Evolutionary conservation across 2,113 vertebrate genomes (phyloP), one percentile per base, ranked within the genome.

Genomic region (Synchiropus splendidus): DNA sequence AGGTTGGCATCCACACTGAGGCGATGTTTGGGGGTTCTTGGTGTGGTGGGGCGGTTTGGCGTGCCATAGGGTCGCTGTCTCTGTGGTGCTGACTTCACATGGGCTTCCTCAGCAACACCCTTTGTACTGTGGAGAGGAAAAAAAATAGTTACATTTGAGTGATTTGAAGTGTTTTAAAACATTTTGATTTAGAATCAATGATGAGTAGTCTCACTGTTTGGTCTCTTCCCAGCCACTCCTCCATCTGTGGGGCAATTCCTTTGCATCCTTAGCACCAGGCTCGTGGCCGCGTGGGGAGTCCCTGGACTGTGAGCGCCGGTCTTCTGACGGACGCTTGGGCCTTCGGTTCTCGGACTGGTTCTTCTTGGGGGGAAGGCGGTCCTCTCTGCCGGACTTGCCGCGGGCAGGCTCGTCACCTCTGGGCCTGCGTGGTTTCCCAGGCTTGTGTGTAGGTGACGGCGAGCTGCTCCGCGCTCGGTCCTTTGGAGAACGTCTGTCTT

Each of bases 1-100:
- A 99, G 77, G 77, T 99, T 92, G 51, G 90, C 90, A 61, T 99
- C 95, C 41, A 94, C 91, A n/a, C 93, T 99, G 69, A 98, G 83
- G 9, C 93, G 88, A 48, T 93, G 92, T 72, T 95, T 96, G 2
- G 84, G 85, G 14, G 85, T 75, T 14, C 92, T 86, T 6, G 89
- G 88, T 9, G 87, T 87, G 0, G 86, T 13, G 50, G 89, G 78
- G 15, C 91, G 88, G 0, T 42, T 33, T 57, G 89, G 92, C 54
- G 59, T 64, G 46, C 72, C 61, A 85, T 91, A 91, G 1, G 63
- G 80, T 61, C 90, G 89, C 64, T 91, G 91, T 63, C 91, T 87
- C 56, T 74, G 89, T 36, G 87, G 82, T 35, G 81, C 82, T 0
- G 84, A 62, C 74, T 96, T 96, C 57, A 54, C 45, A 35, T 84